These are phyloP conservation scores for Beris chalybata DNA, from an alignment of 2,888 invertebrate genomes.

Conservation along the genomic window DNA sequence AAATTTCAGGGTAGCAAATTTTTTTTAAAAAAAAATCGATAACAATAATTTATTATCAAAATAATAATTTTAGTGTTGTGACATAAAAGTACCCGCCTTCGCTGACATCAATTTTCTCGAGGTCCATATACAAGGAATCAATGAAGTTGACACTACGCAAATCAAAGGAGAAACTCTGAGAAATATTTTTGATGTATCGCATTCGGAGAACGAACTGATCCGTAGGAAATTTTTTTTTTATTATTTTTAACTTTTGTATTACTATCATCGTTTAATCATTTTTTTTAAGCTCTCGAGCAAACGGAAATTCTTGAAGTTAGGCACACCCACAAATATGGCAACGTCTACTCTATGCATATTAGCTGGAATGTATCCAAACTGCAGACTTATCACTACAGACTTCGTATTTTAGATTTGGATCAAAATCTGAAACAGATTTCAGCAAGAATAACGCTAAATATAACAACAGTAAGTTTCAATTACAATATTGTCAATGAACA, in stretches of 20 bases:
- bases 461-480: constrained; percentile 25
- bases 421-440: neutral
- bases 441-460: constrained; percentile 10
- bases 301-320: constrained; percentile 51
- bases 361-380: constrained; percentile 58
- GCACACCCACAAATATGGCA: constrained; percentile 45
- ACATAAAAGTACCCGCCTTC: constrained; percentile 52
- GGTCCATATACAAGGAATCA: constrained; percentile 56
- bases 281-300: constrained; percentile 52
- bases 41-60: too few species aligned
- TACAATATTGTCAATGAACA: too few species aligned
- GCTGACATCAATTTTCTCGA: constrained; percentile 46
- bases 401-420: constrained; percentile 48
- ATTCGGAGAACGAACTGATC: constrained; percentile 56
- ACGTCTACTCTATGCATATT: constrained; percentile 55
- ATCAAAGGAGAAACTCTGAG: constrained; percentile 51
- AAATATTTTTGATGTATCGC: constrained; percentile 55
- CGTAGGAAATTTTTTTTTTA: constrained; percentile 52
- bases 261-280: too few species aligned
- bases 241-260: too few species aligned
- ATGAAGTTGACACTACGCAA: constrained; percentile 46
- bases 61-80: constrained; percentile 51
- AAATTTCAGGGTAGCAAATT: too few species aligned
- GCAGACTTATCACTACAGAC: constrained; percentile 60
- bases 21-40: too few species aligned